Evolutionary conservation across 2,888 invertebrate species (phyloP), one percentile per base, ranked within the genome.

Genomic region (Drosophila colorata): DNA sequence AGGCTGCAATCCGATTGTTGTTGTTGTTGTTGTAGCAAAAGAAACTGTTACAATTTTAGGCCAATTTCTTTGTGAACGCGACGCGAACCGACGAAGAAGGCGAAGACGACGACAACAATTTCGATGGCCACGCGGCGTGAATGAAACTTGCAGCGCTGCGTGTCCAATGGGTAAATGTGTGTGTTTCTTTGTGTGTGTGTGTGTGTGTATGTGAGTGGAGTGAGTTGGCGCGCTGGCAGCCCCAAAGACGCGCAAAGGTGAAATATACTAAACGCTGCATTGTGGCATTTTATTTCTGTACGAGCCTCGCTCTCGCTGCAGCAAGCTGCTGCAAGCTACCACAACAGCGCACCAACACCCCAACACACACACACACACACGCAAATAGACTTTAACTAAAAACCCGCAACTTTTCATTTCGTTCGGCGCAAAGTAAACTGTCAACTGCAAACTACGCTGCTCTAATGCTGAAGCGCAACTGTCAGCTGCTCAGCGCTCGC

Each of bases 1-100:
- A 63, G 55, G 46, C 60, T 75, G 64, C 76, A 75, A 51, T 74
- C 41, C 38, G 33, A 33, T 68, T 84, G 56, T 57, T 61, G 56
- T 73, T 70, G 64, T 68, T 84, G 56, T 57, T 61, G 56, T 73
- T 70, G 64, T 78, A 43, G 70, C 48, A 68, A 71, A 85, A 73
- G 71, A 87, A 83, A 83, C 83, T 86, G 87, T 83, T 83, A 88
- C 88, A 83, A 77, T 83, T 83, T 83, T 88, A 86, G 83, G 88
- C 88, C 84, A 83, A 80, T 80, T 80, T 80, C 83, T 82, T 83
- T 83, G 48, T 72, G 68, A 75, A 79, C 75, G 77, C 67, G 28
- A 69, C 48, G 67, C 86, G 68, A 74, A 41, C 35, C 66, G 49
- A 59, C 68, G 20, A 35, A 33, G 18, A 48, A 51, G 51, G 23